A percentile compares a stretch with the other conserved stretches of the same genome.
phyloP scores from a whole-genome alignment of 2,113 vertebrate species.

The Morone saxatilis region DNA sequence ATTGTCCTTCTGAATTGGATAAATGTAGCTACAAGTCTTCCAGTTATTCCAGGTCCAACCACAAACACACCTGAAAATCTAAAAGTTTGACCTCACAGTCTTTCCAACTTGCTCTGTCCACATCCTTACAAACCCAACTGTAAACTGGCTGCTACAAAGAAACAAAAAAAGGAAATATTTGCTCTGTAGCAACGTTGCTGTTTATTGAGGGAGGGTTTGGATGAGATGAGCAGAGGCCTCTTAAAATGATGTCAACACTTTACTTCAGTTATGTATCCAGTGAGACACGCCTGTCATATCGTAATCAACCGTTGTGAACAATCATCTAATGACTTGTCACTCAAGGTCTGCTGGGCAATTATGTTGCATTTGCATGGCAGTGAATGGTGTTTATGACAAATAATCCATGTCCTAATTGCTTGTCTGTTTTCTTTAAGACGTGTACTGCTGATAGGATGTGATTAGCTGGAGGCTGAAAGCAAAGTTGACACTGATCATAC shows the following conservation, averaged over 20 bases:
- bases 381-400: slow-evolving; percentile 86
- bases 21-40: not conserved
- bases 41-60: no score
- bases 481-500: slow-evolving; percentile 55
- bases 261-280: slow-evolving; percentile 76
- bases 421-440: slow-evolving; percentile 82
- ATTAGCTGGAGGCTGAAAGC: slow-evolving; percentile 76
- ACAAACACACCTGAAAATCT: not conserved
- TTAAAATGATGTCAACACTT: slow-evolving; percentile 78
- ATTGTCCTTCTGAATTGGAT: not conserved
- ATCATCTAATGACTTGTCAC: slow-evolving; percentile 88
- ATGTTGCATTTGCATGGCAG: slow-evolving; percentile 85
- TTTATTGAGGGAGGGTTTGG: slow-evolving; percentile 28
- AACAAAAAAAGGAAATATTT: not conserved
- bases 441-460: slow-evolving; percentile 74
- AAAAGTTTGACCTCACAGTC: not conserved
- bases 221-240: slow-evolving; percentile 56
- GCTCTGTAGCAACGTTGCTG: not conserved
- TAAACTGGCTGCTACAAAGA: not conserved
- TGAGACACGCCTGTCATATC: slow-evolving; percentile 80
- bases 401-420: slow-evolving; percentile 85
- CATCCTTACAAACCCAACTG: not conserved
- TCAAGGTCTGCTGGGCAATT: slow-evolving; percentile 87
- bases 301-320: slow-evolving; percentile 86
- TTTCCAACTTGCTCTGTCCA: not conserved